Evolutionary conservation across 2,797 vertebrate genomes (phyloP).

Genomic region (Cossypha caffra): DNA sequence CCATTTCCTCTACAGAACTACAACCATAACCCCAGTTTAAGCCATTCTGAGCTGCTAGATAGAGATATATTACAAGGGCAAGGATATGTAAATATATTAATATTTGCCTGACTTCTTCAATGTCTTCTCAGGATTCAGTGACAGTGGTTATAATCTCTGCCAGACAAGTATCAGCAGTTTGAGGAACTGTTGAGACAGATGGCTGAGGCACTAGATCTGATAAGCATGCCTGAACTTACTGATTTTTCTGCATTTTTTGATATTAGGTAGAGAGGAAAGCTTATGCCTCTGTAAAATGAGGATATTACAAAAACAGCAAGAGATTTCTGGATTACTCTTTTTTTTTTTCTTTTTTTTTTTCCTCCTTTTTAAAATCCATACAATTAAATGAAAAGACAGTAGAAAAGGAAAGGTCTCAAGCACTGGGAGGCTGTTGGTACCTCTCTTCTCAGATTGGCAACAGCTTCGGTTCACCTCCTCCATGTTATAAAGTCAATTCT

Average conservation of each 20-base stretch:
- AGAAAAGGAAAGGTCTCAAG: background rate
- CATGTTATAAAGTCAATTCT: background rate
- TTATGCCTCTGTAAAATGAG: background rate
- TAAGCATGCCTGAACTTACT: constrained; percentile 16
- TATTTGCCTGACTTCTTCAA: background rate
- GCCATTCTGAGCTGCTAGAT: background rate
- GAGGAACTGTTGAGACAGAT: constrained; percentile 28
- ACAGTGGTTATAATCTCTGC: background rate
- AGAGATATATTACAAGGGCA: background rate
- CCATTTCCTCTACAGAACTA: background rate
- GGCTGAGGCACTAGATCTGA: constrained; percentile 27
- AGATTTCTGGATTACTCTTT: background rate
- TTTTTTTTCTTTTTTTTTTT: background rate
- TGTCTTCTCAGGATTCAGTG: background rate
- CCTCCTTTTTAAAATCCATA: background rate
- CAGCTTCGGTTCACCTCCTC: background rate
- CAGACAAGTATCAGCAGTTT: constrained; percentile 28
- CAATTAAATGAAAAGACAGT: background rate
- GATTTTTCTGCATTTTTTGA: background rate
- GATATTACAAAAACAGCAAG: background rate
- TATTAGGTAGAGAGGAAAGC: background rate
- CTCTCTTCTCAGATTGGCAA: background rate
- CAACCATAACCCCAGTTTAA: background rate
- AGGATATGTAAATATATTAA: background rate
- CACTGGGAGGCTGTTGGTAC: background rate